Evolutionary conservation across 1,140 invertebrate genomes (phyloP).

Genomic region (Caligus rogercresseyi): DNA sequence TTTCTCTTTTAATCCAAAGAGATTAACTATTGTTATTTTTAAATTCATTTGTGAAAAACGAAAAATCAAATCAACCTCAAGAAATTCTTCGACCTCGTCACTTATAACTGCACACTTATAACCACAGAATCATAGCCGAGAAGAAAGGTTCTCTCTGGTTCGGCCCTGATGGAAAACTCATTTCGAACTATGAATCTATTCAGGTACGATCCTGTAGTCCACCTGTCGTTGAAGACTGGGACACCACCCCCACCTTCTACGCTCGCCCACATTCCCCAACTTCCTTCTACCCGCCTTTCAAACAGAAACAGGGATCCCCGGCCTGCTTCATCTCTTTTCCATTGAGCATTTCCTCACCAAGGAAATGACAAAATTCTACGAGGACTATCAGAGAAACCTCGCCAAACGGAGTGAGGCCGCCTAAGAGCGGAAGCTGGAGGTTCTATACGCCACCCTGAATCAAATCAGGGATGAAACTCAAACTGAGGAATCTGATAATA

Average conservation of each 20-base stretch:
- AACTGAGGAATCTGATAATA: neutral
- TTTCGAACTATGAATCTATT: neutral
- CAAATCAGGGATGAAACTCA: neutral
- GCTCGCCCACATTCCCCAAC: neutral
- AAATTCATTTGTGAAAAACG: too few species aligned
- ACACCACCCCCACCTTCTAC: neutral
- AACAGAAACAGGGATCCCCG: neutral
- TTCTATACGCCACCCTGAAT: neutral
- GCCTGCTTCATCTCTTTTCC: neutral
- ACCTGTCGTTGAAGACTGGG: neutral
- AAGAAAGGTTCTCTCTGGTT: neutral
- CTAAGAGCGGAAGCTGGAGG: neutral
- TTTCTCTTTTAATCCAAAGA: too few species aligned
- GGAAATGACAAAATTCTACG: neutral
- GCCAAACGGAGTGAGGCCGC: neutral
- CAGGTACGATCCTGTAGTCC: neutral
- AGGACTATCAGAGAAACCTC: neutral
- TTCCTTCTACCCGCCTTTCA: neutral
- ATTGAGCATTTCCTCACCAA: slow-evolving; percentile 7
- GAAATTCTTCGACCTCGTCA: too few species aligned
- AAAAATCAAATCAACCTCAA: too few species aligned
- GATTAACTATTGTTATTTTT: too few species aligned
- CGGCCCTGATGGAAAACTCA: neutral
- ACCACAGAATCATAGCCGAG: neutral
- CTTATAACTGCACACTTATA: too few species aligned